Conservation (phyloP, 2,113 vertebrate species). For the Lepus europaeus region DNA sequence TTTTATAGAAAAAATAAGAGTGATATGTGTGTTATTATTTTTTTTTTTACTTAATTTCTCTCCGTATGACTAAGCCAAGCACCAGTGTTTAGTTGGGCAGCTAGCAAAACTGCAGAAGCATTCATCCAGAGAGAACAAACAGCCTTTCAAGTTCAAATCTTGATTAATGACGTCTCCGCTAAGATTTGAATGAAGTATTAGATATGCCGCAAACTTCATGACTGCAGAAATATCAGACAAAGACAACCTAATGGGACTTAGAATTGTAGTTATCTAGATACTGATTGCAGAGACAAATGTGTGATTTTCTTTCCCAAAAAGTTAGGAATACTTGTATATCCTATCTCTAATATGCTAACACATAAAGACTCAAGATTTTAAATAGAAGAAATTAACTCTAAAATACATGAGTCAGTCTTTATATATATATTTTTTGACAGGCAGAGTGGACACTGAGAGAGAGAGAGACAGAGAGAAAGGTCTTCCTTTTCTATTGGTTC, state of each 20-base stretch:
- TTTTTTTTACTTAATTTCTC: conserved; percentile 26
- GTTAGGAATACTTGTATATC: conserved; percentile 26
- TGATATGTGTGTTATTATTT: conserved; percentile 79
- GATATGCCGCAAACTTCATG: not conserved
- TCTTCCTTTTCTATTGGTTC: too few species aligned
- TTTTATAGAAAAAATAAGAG: conserved; percentile 84
- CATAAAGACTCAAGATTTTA: conserved; percentile 19
- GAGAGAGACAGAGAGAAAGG: too few species aligned
- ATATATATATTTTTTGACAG: not conserved
- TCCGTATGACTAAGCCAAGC: not conserved
- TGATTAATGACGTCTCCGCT: conserved; percentile 28
- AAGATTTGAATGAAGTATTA: conserved; percentile 18
- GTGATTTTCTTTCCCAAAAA: conserved; percentile 33
- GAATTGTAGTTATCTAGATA: conserved; percentile 21
- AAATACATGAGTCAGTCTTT: conserved; percentile 5
- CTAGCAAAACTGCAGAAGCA: conserved; percentile 53
- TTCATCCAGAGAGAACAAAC: not conserved
- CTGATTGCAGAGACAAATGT: not conserved
- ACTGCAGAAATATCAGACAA: conserved; percentile 8
- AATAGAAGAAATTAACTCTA: conserved; percentile 12
- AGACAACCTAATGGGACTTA: conserved; percentile 19
- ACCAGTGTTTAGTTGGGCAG: conserved; percentile 22
- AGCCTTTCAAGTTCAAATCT: conserved; percentile 4
- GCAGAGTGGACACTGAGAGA: too few species aligned
- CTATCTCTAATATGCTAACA: not conserved